A percentile compares a stretch with the other conserved stretches of the same genome.
Conservation (phyloP, 2,113 vertebrate species). For the Perccottus glenii region DNA sequence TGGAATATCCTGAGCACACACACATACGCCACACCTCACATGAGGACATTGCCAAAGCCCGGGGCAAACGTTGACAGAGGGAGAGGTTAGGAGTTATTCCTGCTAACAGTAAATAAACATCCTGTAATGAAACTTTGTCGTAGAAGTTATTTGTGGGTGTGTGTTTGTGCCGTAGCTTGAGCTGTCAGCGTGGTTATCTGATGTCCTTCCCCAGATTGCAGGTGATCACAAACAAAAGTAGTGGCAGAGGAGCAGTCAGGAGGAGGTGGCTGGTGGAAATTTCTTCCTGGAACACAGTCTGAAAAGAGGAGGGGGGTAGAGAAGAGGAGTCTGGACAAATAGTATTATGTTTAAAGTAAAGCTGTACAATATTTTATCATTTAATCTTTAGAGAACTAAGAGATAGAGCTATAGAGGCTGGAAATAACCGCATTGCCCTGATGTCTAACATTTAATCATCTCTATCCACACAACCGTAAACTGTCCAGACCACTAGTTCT, state of each 20-base stretch:
- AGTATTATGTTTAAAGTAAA: constrained; percentile 26
- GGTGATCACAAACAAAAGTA: constrained; percentile 30
- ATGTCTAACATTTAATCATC: constrained; percentile 13
- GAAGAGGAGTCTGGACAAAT: constrained; percentile 9
- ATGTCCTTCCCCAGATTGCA: constrained; percentile 40
- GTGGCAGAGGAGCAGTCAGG: neutral
- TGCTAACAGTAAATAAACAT: constrained; percentile 31
- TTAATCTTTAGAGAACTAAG: constrained; percentile 23
- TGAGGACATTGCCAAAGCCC: constrained; percentile 22
- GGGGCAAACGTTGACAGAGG: constrained; percentile 31
- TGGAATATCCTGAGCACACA: constrained; percentile 11
- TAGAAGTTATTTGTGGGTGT: neutral
- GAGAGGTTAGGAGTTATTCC: constrained; percentile 28
- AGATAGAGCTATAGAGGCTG: constrained; percentile 30
- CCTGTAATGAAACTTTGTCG: too few relatives aligned
- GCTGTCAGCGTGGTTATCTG: constrained; percentile 26
- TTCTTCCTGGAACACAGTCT: constrained; percentile 16
- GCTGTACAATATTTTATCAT: constrained; percentile 5
- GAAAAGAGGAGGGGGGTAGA: constrained; percentile 5
- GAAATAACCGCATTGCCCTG: constrained; percentile 23
- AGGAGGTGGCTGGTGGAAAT: constrained; percentile 22
- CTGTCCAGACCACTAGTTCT: too few relatives aligned
- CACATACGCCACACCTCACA: constrained; percentile 8
- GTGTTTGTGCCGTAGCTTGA: neutral
- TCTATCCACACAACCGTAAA: too few relatives aligned